These are phyloP conservation scores for Caenorhabditis sp. DNA, from an alignment of 2,888 invertebrate genomes.

Conservation along the genomic window DNA sequence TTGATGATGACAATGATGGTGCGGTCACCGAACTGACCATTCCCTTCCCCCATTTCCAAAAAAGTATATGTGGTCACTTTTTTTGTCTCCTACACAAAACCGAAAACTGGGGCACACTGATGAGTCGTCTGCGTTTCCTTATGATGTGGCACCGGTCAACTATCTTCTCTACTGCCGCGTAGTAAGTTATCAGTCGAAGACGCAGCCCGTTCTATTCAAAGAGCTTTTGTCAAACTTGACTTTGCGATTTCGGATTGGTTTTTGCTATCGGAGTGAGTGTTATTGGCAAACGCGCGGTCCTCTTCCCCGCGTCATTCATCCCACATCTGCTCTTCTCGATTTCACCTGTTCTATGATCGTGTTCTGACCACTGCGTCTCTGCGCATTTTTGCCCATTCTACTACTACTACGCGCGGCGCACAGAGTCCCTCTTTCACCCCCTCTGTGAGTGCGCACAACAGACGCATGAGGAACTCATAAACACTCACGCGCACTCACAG, in stretches of 20 bases:
- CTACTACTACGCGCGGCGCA: slow-evolving; percentile 39
- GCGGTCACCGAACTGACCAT: slow-evolving; percentile 2
- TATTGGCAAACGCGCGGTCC: slow-evolving; percentile 55
- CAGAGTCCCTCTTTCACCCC: not conserved
- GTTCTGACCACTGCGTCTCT: slow-evolving; percentile 49
- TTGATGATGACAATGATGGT: slow-evolving; percentile 10
- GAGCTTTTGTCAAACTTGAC: slow-evolving; percentile 29
- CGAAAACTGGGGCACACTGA: too few species aligned
- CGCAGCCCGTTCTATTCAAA: not conserved
- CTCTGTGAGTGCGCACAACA: slow-evolving; percentile 22
- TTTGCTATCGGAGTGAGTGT: slow-evolving; percentile 47
- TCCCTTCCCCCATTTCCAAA: too few species aligned
- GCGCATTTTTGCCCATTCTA: slow-evolving; percentile 31
- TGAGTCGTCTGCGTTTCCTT: too few species aligned
- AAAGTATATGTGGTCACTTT: not conserved
- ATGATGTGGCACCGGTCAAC: slow-evolving; percentile 17
- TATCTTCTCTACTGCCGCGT: too few species aligned
- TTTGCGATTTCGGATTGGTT: slow-evolving; percentile 26
- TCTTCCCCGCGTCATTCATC: slow-evolving; percentile 12
- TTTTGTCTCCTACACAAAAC: not conserved
- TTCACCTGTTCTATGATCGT: slow-evolving; percentile 62
- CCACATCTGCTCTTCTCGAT: slow-evolving; percentile 61
- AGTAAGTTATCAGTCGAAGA: too few species aligned
- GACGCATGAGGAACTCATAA: slow-evolving; percentile 38
- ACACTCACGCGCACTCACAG: slow-evolving; percentile 39